phyloP scores from a whole-genome alignment of 2,113 vertebrate genomes.

The Sceloporus tristichus region DNA sequence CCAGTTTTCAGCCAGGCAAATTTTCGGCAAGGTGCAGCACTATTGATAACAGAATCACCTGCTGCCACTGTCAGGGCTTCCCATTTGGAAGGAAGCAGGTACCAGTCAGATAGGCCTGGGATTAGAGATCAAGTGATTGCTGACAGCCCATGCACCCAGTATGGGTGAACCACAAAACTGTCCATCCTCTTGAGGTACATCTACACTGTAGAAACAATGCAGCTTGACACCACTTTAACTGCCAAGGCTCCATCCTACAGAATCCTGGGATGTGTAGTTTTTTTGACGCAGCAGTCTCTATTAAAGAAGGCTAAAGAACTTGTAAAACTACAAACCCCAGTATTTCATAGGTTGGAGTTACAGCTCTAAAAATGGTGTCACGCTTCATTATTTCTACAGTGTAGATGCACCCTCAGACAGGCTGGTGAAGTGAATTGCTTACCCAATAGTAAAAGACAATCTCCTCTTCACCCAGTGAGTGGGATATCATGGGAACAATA shows the following conservation, averaged over 20 bases:
- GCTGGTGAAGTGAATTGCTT: background rate
- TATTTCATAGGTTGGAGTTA: no score
- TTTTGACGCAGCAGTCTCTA: no score
- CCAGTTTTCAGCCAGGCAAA: slow-evolving; percentile 18
- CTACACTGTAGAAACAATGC: no score
- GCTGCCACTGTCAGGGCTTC: background rate
- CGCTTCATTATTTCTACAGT: no score
- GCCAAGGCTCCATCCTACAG: no score
- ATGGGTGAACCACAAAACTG: no score
- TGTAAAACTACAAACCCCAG: no score
- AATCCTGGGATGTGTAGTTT: no score
- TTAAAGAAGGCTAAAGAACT: no score
- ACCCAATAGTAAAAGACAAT: background rate
- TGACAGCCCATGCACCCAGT: background rate
- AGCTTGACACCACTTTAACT: no score
- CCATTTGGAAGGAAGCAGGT: background rate
- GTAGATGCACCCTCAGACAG: background rate
- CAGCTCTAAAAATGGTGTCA: no score
- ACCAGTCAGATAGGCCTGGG: background rate
- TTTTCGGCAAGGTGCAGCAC: background rate
- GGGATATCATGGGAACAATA: background rate
- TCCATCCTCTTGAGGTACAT: no score
- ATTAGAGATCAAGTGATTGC: background rate
- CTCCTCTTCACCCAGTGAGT: background rate
- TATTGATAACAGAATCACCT: background rate